A percentile compares a stretch with the other conserved stretches of the same genome.
Conservation (phyloP, 2,113 vertebrate genomes). For the Malurus alboscapulatus region DNA sequence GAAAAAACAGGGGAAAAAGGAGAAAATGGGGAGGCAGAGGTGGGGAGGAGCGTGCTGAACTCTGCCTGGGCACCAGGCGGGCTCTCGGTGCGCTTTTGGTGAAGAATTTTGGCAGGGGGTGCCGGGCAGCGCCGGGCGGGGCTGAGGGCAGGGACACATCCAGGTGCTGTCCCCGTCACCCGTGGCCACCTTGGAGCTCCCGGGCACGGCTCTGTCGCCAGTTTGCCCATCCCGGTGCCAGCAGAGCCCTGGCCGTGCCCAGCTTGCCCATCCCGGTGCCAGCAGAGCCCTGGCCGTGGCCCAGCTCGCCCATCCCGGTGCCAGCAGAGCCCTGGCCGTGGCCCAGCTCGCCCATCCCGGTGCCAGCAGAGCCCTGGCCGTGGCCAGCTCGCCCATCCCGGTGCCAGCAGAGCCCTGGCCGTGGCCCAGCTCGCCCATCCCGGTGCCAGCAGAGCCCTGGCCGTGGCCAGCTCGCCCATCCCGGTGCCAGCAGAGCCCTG, state of each 20-base stretch:
- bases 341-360: no score
- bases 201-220: not conserved
- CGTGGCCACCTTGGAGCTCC: fast-evolving
- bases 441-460: no score
- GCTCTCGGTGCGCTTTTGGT: fast-evolving
- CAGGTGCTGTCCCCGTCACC: fast-evolving
- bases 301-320: not conserved
- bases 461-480: no score
- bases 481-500: no score
- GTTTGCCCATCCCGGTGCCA: not conserved
- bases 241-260: not conserved
- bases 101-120: fast-evolving
- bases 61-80: not conserved
- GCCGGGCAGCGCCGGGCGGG: fast-evolving
- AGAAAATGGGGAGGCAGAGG: fast-evolving
- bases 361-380: not conserved
- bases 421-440: no score
- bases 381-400: no score
- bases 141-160: not conserved
- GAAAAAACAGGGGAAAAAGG: fast-evolving
- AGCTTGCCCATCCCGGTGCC: no score
- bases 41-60: not conserved
- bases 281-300: not conserved
- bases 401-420: no score
- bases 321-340: not conserved